Evolutionary conservation across 1,140 invertebrate genomes (phyloP), one percentile per base, ranked within the genome.

Genomic region (Cydia splendana): DNA sequence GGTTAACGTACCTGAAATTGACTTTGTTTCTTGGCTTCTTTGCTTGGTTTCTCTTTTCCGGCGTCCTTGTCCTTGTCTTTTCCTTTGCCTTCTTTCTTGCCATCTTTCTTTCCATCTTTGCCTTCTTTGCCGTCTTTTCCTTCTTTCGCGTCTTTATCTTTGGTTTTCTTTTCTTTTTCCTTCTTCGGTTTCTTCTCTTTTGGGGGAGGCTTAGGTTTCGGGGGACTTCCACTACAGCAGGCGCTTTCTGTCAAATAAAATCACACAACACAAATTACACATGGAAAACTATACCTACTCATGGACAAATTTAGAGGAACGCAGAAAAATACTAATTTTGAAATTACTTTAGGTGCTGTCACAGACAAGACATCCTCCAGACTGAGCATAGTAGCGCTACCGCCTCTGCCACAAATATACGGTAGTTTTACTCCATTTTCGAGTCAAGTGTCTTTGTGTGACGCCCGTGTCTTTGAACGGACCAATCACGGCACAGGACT

Each of bases 101-200:
- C 91, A 71, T 94, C 93, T 82, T 94, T 93, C 81, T 94, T 94
- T 34, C 91, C 93, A 81, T 95, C 93, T 92, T 96, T 87, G 81
- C 94, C 94, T 71, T 95, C 95, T 77, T 94, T 94, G 42, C 80
- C 86, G 53, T 93, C 90, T 84, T 94, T 93, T 76, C 93, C 90
- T 57, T 93, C 91, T 82, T 95, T 93, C 87, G 95, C 81, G 85
- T 94, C 94, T 84, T 95, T 94, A 75, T 93, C 94, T 94, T 94
- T 94, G 89, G 95, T 95, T 87, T 95, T 95, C 86, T 95, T 95
- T 92, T 96, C 96, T 62, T 95, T 94, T 87, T 97, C 95, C 85
- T 96, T 95, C 78, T 96, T 95, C 67, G 95, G 95, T 88, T 97
- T 96, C 84, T 96, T 96, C 75, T 96, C 96, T 82, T 96, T 96